A percentile compares a stretch with the other conserved stretches of the same genome.
Conservation (phyloP, 2,113 vertebrate species). For the Piprites chloris region DNA sequence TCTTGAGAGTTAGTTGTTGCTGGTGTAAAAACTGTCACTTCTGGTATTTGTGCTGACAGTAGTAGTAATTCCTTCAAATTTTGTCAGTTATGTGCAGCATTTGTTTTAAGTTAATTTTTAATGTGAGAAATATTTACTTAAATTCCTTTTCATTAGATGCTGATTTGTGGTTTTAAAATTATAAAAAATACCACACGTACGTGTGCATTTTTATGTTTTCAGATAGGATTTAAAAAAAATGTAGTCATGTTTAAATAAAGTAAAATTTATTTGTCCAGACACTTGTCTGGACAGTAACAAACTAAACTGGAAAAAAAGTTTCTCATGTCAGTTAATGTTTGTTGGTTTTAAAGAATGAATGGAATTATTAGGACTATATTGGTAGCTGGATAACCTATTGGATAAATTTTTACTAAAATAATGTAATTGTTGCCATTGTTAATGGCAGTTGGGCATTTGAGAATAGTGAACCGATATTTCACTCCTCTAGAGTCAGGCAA, state of each 20-base stretch:
- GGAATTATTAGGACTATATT: not conserved
- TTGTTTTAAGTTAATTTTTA: not conserved
- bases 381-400: not conserved
- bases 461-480: not conserved
- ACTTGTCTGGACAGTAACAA: not conserved
- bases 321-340: not conserved
- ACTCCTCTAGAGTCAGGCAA: not conserved
- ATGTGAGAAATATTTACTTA: not conserved
- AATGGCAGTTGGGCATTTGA: not conserved
- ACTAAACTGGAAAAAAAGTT: not conserved
- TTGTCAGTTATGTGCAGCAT: not conserved
- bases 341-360: not conserved
- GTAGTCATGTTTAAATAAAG: not conserved
- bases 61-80: not conserved
- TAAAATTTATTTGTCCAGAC: not conserved
- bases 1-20: not conserved
- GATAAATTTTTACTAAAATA: not conserved
- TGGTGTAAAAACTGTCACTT: not conserved
- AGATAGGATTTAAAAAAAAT: not conserved
- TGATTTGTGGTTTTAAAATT: not conserved
- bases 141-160: not conserved
- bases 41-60: not conserved
- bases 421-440: not conserved
- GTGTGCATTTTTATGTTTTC: not conserved
- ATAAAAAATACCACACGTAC: rapidly evolving